Evolutionary conservation across 1,140 invertebrate species (phyloP), one percentile per base, ranked within the genome.

Genomic region (Penaeus indicus): DNA sequence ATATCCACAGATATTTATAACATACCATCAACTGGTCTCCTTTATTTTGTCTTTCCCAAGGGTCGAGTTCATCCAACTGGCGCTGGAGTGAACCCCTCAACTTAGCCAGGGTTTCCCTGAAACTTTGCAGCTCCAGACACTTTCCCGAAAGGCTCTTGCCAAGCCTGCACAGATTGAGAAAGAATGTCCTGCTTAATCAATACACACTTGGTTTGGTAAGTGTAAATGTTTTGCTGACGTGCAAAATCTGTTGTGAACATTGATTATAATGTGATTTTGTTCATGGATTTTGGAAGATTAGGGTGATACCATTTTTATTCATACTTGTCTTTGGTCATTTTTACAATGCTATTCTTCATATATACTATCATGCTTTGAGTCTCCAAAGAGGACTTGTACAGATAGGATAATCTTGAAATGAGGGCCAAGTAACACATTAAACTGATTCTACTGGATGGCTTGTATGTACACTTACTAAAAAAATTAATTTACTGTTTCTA

Each of bases 21-120:
- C 19, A 4, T 32, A 13, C 47, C 47, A 47, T 47, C 1, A 13
- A 47, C 11, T 47, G 1, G 47, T 0, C 11, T 47, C 11, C 11
- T 13, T 10, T 60, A 18, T 42, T 79, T 91, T 67, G 88, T 80
- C 69, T 92, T 90, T 89, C 92, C 94, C 90, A 91, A 99, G 98
- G 98, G 97, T 98, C 42, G 98, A 99, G 93, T 99, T 99, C 92
- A 97, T 97, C 88, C 95, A 96, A 88, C 92, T 99, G 72, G 97
- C 97, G 38, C 92, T 95, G 75, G 95, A 99, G 95, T 97, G 91
- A 97, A 91, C 97, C 98, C 1, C 92, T 98, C 19, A 99, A 99
- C 93, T 94, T 99, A 62, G 99, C 0, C 98, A 99, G 95, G 99
- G 99, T 4, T 99, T 99, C 93, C 98, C 98, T 0, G 98, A n/a